A percentile compares a stretch with the other conserved stretches of the same genome.
phyloP scores from a whole-genome alignment of 2,113 vertebrate genomes.

The Cyprinodon brontotheroides region DNA sequence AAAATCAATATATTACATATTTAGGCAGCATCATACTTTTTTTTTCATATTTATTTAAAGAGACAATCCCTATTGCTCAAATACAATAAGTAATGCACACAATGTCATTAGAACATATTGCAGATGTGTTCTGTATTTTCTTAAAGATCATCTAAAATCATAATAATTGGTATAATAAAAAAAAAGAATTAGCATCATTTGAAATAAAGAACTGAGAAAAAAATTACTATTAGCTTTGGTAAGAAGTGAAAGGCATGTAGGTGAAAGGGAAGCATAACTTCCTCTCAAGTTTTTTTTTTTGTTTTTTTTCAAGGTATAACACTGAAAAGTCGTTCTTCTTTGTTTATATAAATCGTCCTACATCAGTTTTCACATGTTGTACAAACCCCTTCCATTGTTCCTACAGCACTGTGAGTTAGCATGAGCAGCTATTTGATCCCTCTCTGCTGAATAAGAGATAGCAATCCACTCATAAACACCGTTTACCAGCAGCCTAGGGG shows the following conservation, averaged over 20 bases:
- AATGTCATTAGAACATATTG: not conserved
- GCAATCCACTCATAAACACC: slow-evolving; percentile 69
- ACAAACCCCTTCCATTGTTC: not conserved
- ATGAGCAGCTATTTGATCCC: slow-evolving; percentile 15
- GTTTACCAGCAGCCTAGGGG: slow-evolving; percentile 63
- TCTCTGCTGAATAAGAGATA: slow-evolving; percentile 52
- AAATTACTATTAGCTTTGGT: slow-evolving; percentile 57
- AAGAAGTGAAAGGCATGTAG: slow-evolving; percentile 18
- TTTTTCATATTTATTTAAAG: not conserved
- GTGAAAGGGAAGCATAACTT: not conserved
- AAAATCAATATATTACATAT: not conserved
- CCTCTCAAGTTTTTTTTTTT: not conserved
- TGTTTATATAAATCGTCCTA: slow-evolving; percentile 23
- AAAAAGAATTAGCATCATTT: not conserved
- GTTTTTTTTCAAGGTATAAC: not conserved
- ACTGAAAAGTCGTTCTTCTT: not conserved
- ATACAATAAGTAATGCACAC: not conserved
- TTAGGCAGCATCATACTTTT: not conserved
- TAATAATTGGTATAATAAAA: not conserved
- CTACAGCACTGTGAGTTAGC: not conserved
- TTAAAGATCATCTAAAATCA: slow-evolving; percentile 7
- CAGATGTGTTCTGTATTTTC: not conserved
- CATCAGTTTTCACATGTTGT: not conserved
- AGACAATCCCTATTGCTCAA: not conserved
- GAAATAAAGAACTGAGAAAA: slow-evolving; percentile 26